Conservation (phyloP, 2,888 invertebrate species). For the Phytoseiulus persimilis region DNA sequence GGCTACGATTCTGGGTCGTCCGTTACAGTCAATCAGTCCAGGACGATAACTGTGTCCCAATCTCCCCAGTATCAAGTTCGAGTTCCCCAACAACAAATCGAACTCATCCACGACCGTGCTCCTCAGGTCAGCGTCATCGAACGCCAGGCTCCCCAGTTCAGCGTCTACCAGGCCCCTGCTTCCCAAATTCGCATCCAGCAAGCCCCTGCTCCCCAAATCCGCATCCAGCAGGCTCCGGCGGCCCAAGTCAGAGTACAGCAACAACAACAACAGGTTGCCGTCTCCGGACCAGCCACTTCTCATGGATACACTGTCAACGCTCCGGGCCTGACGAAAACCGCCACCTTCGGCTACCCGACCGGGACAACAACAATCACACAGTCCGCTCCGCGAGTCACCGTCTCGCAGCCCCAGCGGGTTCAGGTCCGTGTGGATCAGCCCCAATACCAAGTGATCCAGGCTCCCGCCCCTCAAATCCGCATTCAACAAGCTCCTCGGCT, state of each 20-base stretch:
- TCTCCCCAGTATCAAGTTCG: not conserved
- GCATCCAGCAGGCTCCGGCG: not conserved
- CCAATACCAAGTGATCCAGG: not conserved
- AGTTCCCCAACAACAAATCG: no score
- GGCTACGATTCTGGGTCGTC: not conserved
- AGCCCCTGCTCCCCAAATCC: not conserved
- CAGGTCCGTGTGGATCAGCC: conserved; percentile 24
- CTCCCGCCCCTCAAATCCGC: not conserved
- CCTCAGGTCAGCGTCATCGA: not conserved
- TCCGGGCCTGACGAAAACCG: conserved; percentile 23
- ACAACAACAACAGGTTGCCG: not conserved
- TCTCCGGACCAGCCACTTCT: conserved; percentile 9
- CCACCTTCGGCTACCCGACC: conserved; percentile 22
- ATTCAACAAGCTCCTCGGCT: conserved; percentile 17
- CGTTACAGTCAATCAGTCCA: no score
- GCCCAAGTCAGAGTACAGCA: not conserved
- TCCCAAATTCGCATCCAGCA: not conserved
- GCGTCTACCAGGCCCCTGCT: conserved; percentile 14
- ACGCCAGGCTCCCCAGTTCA: conserved; percentile 22
- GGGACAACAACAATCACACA: not conserved
- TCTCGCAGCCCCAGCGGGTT: not conserved
- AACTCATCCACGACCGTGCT: not conserved
- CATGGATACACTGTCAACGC: conserved; percentile 17
- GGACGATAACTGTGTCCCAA: no score
- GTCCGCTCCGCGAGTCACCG: conserved; percentile 16